Base-by-base conservation (phyloP, 1,140 invertebrate genomes). In the Meloidogyne exigua region DNA sequence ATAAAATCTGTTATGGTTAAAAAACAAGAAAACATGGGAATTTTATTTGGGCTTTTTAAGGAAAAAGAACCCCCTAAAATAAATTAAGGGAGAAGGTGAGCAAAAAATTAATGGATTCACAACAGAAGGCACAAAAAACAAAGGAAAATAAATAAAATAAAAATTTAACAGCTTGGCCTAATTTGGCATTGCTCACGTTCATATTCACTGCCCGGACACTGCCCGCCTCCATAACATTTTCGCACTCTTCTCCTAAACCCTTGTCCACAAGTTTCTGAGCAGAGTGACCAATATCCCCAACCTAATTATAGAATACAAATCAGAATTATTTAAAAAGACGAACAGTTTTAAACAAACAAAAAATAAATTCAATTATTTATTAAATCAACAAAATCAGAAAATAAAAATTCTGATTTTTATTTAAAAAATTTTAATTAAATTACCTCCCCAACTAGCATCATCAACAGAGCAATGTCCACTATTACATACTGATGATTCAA, bases 241-340 rank as follows among this genome's bases (percentile, higher is more conserved):
- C 85, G 70, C 15, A 87, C 81, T 23, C 87, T 72, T 74, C 85
- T 78, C 25, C 87, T 76, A 42, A 85, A 49, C 12, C 85, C 86
- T 26, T 74, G 72, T 3, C 86, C 85, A 72, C 85, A 87, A 15
- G 80, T 79, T 71, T 80, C 78, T 15, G 78, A 85, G 57, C 86
- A 86, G 10, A 78, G 67, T 1, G 80, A 82, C 85, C 86, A 87
- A 39, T 88, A 87, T 44, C 85, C 85, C 85, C 85, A 87, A 18
- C 85, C 85, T 86, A 70, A 73, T 85, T 76, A 26, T 0, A 25
- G 26, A 66, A 77, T 7, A 76, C 23, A n/a, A n/a, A n/a, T n/a
- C n/a, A n/a, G n/a, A n/a, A n/a, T n/a, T n/a, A n/a, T n/a, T n/a
- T n/a, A n/a, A n/a, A n/a, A n/a, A n/a, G n/a, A n/a, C n/a, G n/a